Evolutionary conservation across 1,140 invertebrate species (phyloP).

Genomic region (Sweltsa coloradensis): DNA sequence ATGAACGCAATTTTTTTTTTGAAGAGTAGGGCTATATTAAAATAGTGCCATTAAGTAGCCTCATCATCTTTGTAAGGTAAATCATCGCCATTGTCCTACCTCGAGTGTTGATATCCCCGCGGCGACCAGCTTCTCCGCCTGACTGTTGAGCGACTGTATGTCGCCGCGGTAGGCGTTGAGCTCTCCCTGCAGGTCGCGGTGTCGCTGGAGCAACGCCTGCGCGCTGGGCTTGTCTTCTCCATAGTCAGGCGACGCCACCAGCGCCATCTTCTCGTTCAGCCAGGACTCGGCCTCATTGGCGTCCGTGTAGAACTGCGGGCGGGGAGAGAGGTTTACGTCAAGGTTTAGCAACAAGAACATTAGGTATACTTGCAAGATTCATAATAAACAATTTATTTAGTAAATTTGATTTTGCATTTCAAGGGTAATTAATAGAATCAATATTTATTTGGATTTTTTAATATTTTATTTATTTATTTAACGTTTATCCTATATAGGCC

Average conservation of each 20-base stretch:
- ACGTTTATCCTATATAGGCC: too few species aligned
- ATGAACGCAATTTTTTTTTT: too few species aligned
- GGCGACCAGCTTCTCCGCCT: conserved; percentile 69
- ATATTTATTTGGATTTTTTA: too few species aligned
- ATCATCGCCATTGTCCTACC: conserved; percentile 30
- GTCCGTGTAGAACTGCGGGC: conserved; percentile 83
- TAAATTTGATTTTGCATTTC: conserved; percentile 2
- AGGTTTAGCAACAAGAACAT: too few species aligned
- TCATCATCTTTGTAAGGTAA: too few species aligned
- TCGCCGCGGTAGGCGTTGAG: conserved; percentile 83
- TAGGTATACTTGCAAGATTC: too few species aligned
- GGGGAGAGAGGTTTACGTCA: too few species aligned
- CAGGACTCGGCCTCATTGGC: conserved; percentile 97
- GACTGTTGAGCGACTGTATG: conserved; percentile 71
- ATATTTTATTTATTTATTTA: too few species aligned
- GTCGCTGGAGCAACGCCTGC: conserved; percentile 69
- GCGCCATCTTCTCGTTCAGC: conserved; percentile 85
- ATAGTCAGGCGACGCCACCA: conserved; percentile 78
- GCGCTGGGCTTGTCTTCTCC: conserved; percentile 84
- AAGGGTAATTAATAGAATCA: too few species aligned
- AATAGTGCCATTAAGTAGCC: too few species aligned
- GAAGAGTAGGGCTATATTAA: too few species aligned
- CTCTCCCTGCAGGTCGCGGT: conserved; percentile 81
- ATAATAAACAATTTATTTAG: conserved; percentile 12
- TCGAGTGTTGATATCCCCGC: conserved; percentile 65